Evolutionary conservation across 2,113 vertebrate genomes (phyloP), one percentile per base, ranked within the genome.

Genomic region (Athene cunicularia): DNA sequence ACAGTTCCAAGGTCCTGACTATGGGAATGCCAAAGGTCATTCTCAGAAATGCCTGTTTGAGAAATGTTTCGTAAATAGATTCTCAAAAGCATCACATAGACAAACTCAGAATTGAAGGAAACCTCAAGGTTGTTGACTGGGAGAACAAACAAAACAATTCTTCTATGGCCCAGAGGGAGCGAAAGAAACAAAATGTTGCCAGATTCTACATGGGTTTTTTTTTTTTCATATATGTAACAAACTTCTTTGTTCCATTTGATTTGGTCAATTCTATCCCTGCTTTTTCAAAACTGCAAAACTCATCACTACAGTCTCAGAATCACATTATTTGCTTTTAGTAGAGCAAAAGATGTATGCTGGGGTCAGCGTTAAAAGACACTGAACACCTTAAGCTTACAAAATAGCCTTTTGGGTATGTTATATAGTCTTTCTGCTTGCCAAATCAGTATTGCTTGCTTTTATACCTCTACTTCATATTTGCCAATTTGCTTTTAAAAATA

Each of bases 401-500:
- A 66, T 12, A 49, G 10, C 37, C 59, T 67, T 82, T 70, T 82
- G 24, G 6, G 18, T 60, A 41, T 85, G 58, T 19, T 75, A 49
- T 12, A 21, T 8, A 60, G 11, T 15, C 16, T 72, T 85, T 86
- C 27, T 82, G 35, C 50, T 87, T 89, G 33, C 27, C 43, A 58
- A 81, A 84, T 28, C 50, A 71, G 24, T 49, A 47, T 81, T 74
- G 28, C 52, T 88, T 93, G n/a, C 18, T 80, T 9, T 67, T 82
- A 37, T 33, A 72, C 22, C 26, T 39, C 62, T 66, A 80, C 37
- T 66, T 64, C 0, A 0, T 41, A 47, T 80, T 93, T 90, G 66
- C 35, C n/a, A 90, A 90, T 1, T 20, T 86, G 43, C 8, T 93
- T 90, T 90, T 66, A 30, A 96, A 94, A 76, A 58, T 45, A 73